Percentiles rank a stretch among this genome's conserved stretches.
Evolutionary conservation across 2,888 invertebrate species (phyloP).

Genomic region (Scelioninae gen. 1): DNA sequence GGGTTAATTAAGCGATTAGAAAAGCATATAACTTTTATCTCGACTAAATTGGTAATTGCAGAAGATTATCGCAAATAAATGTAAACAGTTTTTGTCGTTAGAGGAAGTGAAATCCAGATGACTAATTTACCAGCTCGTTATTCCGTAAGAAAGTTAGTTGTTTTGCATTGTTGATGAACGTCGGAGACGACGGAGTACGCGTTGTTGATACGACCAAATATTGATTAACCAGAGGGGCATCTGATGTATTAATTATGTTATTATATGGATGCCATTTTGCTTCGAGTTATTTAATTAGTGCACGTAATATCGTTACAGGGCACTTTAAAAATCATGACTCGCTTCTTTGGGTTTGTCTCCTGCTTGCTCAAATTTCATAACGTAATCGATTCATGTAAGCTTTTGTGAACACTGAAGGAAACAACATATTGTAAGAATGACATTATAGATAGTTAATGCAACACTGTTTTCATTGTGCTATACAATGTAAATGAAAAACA

Average conservation of each 20-base stretch:
- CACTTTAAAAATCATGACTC: slow-evolving; percentile 11
- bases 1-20: background rate
- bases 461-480: no score
- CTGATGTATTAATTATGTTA: slow-evolving; percentile 42
- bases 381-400: background rate
- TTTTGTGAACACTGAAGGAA: background rate
- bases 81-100: background rate
- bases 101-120: slow-evolving; percentile 9
- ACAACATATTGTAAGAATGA: no score
- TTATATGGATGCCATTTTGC: slow-evolving; percentile 32
- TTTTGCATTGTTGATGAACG: slow-evolving; percentile 25
- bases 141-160: slow-evolving; percentile 23
- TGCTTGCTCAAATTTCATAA: background rate
- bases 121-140: slow-evolving; percentile 31
- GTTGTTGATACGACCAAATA: slow-evolving; percentile 24
- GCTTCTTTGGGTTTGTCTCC: background rate
- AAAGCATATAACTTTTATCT: background rate
- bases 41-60: slow-evolving; percentile 8
- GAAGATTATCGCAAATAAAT: slow-evolving; percentile 1
- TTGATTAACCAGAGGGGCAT: slow-evolving; percentile 14
- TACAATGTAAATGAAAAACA: no score
- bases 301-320: slow-evolving; percentile 7
- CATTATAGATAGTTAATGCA: no score
- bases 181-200: slow-evolving; percentile 1
- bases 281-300: slow-evolving; percentile 20